These are phyloP conservation scores for Trichopria drosophilae DNA, from an alignment of 2,888 invertebrate species.

Conservation along the genomic window DNA sequence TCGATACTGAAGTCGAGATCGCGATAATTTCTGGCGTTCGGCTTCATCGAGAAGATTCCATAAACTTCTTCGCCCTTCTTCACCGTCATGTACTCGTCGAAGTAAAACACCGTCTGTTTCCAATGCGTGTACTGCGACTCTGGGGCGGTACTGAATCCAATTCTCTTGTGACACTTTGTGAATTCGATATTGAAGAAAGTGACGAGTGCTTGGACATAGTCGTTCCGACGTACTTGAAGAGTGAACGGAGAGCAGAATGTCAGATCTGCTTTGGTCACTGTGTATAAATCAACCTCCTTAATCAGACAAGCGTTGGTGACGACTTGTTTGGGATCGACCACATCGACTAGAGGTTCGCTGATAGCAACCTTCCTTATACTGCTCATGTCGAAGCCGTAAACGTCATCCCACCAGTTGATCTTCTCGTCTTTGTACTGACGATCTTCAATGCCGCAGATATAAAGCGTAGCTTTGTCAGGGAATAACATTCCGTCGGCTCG, in stretches of 20 bases:
- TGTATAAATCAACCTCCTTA: constrained; percentile 98
- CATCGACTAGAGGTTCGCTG: constrained; percentile 96
- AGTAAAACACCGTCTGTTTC: constrained; percentile 99
- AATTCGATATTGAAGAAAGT: constrained; percentile 99
- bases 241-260: constrained; percentile 88
- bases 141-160: constrained; percentile 97
- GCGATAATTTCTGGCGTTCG: constrained; percentile 94
- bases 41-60: constrained; percentile 91
- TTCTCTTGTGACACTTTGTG: constrained; percentile 97
- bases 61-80: constrained; percentile 93
- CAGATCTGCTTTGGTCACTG: constrained; percentile 92
- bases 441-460: constrained; percentile 92
- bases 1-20: constrained; percentile 96
- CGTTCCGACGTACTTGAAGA: constrained; percentile 83
- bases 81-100: constrained; percentile 95
- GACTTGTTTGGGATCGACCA: constrained; percentile 98
- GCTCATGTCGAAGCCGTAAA: constrained; percentile 99
- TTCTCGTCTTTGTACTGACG: constrained; percentile 99
- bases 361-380: constrained; percentile 97
- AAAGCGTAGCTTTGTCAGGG: constrained; percentile 90
- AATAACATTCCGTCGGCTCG: constrained; percentile 89
- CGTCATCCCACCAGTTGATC: constrained; percentile 99
- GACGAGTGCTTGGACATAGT: constrained; percentile 96
- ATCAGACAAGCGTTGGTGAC: constrained; percentile 93
- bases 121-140: constrained; percentile 99